Base-by-base conservation (phyloP, 2,888 invertebrate genomes). In the Patella caerulea region DNA sequence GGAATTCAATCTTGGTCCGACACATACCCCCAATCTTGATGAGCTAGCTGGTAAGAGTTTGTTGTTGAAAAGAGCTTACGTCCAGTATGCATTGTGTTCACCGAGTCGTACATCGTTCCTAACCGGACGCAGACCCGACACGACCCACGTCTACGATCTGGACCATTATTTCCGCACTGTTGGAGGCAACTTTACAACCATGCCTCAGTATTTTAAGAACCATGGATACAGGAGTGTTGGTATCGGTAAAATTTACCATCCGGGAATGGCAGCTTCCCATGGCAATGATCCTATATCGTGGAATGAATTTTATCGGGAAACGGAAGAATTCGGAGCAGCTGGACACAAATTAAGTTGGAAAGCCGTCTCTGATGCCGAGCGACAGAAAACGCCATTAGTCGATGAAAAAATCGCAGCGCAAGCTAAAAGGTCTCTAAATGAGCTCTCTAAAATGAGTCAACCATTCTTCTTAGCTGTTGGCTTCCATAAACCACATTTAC, bases 381-480 rank as follows among this genome's bases (percentile, higher is more conserved):
- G 82, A 7, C 75, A 83, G 15, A 77, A 73, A 12, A 83, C 83
- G 74, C 77, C 72, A 56, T 69, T 73, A 34, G 79, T 81, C 2
- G 81, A 83, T 4, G 74, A 78, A 52, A 65, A 75, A 45, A 82
- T 83, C 11, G 71, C 83, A 12, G 73, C 78, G 19, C 75, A 70
- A 7, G 73, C 84, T 7, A 71, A 74, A 24, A 70, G 72, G 19
- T 56, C 83, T 29, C 76, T 81, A 5, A 15, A 77, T 14, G 19
- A 73, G 2, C 65, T 79, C 4, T 72, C 76, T n/a, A 70, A 59
- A 14, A 76, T 56, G 2, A 71, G 74, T 17, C 75, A 82, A 72
- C 84, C 84, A 0, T 83, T 85, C 78, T 85, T 85, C 59, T 54
- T 85, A 24, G 85, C 85, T 14, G 83, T 83, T 2, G 85, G 85